phyloP scores from a whole-genome alignment of 2,113 vertebrate species.

The Thomomys bottae region DNA sequence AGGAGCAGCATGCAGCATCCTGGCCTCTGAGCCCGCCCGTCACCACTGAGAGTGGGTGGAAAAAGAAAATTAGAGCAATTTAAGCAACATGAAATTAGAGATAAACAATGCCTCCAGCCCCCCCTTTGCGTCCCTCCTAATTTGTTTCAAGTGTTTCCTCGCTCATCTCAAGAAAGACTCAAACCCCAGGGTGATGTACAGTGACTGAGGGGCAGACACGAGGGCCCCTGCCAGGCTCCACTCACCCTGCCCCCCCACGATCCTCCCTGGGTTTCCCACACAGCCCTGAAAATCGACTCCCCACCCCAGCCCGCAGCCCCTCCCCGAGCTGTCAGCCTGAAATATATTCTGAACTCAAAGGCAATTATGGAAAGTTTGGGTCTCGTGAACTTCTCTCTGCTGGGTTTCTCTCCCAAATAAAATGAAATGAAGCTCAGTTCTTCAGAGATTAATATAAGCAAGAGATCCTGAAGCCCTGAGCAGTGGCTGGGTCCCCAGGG shows the following conservation, averaged over 20 bases:
- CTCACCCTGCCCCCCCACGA: conserved; percentile 20
- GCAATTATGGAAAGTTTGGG: conserved; percentile 80
- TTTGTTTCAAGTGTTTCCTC: rapidly evolving
- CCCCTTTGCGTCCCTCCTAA: background rate
- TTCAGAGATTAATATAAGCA: conserved; percentile 84
- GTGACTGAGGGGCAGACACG: background rate
- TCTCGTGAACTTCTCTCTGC: conserved; percentile 79
- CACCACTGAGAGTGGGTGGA: conserved; percentile 64
- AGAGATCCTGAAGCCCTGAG: conserved; percentile 65
- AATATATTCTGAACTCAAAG: conserved; percentile 67
- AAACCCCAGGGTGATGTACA: background rate
- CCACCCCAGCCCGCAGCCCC: conserved; percentile 69
- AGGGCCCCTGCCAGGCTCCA: background rate
- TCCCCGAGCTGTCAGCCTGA: conserved; percentile 77
- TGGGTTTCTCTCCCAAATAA: conserved; percentile 82
- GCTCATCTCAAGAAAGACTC: background rate
- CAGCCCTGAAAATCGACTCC: conserved; percentile 68
- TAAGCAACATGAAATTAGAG: conserved; percentile 5
- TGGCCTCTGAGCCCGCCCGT: conserved; percentile 45
- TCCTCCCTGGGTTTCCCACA: conserved; percentile 76
- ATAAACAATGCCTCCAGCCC: background rate
- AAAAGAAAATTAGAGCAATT: conserved; percentile 65
- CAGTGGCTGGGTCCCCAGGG: background rate
- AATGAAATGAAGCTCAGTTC: conserved; percentile 84
- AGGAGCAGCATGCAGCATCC: conserved; percentile 46